Evolutionary conservation across 2,113 vertebrate species (phyloP).

Genomic region (Aspiorhynchus laticeps): DNA sequence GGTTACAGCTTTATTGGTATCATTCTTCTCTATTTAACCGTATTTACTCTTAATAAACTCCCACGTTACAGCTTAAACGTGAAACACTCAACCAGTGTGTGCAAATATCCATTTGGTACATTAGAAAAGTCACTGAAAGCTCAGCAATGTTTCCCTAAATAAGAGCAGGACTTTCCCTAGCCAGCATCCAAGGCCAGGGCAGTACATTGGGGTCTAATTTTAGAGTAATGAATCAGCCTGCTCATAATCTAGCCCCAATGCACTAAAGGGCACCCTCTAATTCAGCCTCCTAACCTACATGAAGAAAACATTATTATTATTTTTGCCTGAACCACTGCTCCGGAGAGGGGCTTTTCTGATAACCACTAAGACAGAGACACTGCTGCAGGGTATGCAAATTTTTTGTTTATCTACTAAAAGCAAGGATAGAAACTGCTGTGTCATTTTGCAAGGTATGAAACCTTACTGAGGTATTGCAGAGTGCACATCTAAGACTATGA

Average conservation of each 20-base stretch:
- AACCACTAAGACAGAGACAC: not conserved
- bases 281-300: not conserved
- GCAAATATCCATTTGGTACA: not conserved
- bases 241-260: constrained; percentile 34
- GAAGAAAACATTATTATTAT: not conserved
- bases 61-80: not conserved
- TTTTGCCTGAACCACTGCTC: not conserved
- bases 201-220: constrained; percentile 52
- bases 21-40: not conserved
- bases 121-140: not conserved
- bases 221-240: constrained; percentile 57
- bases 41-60: not conserved
- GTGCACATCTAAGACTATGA: constrained; percentile 23
- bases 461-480: constrained; percentile 35
- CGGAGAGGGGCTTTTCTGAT: not conserved
- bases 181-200: not conserved
- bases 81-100: not conserved
- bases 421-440: not conserved
- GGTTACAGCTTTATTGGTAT: not conserved
- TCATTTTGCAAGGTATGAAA: constrained; percentile 23
- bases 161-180: constrained; percentile 57
- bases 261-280: constrained; percentile 45
- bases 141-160: constrained; percentile 46
- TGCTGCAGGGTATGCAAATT: not conserved
- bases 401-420: not conserved